These are phyloP conservation scores for Varanus salvator DNA, from an alignment of 2,113 vertebrate genomes.

Conservation along the genomic window DNA sequence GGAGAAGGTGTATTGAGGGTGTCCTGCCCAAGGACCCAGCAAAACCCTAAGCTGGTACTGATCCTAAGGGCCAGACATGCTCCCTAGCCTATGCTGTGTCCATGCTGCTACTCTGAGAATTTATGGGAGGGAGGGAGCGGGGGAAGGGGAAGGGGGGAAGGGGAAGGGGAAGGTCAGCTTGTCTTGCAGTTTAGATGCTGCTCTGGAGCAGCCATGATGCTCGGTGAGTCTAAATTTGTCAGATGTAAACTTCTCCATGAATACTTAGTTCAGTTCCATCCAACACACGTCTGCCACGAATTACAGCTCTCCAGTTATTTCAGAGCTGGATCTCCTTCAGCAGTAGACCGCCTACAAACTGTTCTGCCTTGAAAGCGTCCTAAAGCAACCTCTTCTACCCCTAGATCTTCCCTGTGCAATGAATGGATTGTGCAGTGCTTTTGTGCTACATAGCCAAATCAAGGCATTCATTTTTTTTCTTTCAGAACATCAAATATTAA, in stretches of 20 bases:
- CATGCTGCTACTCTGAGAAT: background rate
- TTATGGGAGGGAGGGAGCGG: too few relatives aligned
- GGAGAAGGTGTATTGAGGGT: too few relatives aligned
- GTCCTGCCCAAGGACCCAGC: too few relatives aligned
- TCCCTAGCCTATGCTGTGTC: background rate
- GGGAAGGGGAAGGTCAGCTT: too few relatives aligned
- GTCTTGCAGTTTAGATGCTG: background rate
- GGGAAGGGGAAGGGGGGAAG: too few relatives aligned
- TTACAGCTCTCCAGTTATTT: background rate
- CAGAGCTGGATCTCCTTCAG: background rate
- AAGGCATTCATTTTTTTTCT: background rate
- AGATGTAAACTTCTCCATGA: background rate
- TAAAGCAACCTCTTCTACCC: background rate
- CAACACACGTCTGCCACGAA: background rate
- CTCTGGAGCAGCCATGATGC: background rate
- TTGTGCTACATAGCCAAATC: background rate
- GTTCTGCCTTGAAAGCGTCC: background rate
- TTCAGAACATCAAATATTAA: background rate
- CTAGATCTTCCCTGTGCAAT: background rate
- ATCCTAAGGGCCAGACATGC: background rate
- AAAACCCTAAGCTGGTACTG: too few relatives aligned
- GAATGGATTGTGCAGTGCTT: accelerated
- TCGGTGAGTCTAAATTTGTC: background rate
- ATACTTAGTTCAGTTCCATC: background rate
- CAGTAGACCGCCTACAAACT: background rate